Evolutionary conservation across 2,888 invertebrate species (phyloP).

Genomic region (Mactromeris polynyma): DNA sequence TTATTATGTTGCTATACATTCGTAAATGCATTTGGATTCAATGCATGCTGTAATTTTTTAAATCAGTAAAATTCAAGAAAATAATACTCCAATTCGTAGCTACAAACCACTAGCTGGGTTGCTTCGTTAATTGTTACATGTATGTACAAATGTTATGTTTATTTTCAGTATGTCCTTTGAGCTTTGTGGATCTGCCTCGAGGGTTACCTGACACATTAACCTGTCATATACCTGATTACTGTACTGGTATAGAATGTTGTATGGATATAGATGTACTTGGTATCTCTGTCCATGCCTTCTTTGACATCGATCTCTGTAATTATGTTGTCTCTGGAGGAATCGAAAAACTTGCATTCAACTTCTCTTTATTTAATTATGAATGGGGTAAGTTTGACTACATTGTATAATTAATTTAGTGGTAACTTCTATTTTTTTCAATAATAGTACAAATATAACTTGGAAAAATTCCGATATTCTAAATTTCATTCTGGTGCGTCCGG

Average conservation of each 20-base stretch:
- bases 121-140: too few relatives aligned
- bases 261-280: slow-evolving; percentile 51
- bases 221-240: slow-evolving; percentile 56
- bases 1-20: too few relatives aligned
- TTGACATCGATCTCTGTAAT: slow-evolving; percentile 74
- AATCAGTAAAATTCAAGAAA: too few relatives aligned
- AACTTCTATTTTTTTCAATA: too few relatives aligned
- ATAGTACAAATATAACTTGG: too few relatives aligned
- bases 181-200: slow-evolving; percentile 41
- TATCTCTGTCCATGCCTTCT: slow-evolving; percentile 62
- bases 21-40: too few relatives aligned
- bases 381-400: slow-evolving; percentile 72
- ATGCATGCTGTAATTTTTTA: too few relatives aligned
- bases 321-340: slow-evolving; percentile 69
- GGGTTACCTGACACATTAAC: slow-evolving; percentile 44
- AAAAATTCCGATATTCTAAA: too few relatives aligned
- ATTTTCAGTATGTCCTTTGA: slow-evolving; percentile 54
- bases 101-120: too few relatives aligned
- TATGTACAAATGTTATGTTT: neutral
- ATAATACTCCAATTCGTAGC: too few relatives aligned
- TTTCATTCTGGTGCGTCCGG: too few relatives aligned
- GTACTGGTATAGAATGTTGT: slow-evolving; percentile 69
- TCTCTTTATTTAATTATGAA: slow-evolving; percentile 66
- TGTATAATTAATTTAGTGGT: too few relatives aligned
- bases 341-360: slow-evolving; percentile 66